phyloP scores from a whole-genome alignment of 2,888 invertebrate genomes.

The Synanthedon tipuliformis region DNA sequence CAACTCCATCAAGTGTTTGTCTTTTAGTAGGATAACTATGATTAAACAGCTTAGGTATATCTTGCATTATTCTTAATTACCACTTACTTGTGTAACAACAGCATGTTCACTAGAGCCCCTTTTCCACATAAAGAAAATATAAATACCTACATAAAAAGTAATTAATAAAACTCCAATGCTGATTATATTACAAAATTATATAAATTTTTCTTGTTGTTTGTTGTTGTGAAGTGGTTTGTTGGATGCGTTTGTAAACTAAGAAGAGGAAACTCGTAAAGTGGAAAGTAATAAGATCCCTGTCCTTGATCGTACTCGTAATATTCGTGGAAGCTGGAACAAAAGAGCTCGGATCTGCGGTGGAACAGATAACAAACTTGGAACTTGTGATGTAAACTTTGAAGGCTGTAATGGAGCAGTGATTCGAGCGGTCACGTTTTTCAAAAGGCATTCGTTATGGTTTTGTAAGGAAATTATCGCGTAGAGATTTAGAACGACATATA shows the following conservation, averaged over 20 bases:
- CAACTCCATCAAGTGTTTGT: too few species aligned
- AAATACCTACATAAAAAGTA: too few species aligned
- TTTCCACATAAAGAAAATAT: too few species aligned
- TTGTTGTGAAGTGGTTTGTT: background rate
- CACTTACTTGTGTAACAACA: too few species aligned
- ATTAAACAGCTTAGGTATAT: too few species aligned
- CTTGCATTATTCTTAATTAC: too few species aligned
- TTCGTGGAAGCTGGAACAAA: constrained; percentile 18
- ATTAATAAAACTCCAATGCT: too few species aligned
- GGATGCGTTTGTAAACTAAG: background rate
- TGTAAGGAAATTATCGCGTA: too few species aligned
- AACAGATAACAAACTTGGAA: constrained; percentile 28
- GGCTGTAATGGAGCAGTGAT: constrained; percentile 12
- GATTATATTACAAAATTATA: too few species aligned
- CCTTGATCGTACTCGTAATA: constrained; percentile 18
- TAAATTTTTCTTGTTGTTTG: background rate
- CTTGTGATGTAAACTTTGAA: constrained; percentile 15
- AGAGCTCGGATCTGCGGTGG: constrained; percentile 17
- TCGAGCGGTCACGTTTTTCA: constrained; percentile 9
- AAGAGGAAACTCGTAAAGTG: background rate
- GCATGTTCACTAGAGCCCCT: too few species aligned
- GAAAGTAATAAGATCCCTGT: background rate
- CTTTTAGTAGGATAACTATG: too few species aligned
- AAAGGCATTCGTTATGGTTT: constrained; percentile 3
- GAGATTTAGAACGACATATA: too few species aligned